Conservation (phyloP, 2,797 vertebrate species). For the Oreortyx pictus region DNA sequence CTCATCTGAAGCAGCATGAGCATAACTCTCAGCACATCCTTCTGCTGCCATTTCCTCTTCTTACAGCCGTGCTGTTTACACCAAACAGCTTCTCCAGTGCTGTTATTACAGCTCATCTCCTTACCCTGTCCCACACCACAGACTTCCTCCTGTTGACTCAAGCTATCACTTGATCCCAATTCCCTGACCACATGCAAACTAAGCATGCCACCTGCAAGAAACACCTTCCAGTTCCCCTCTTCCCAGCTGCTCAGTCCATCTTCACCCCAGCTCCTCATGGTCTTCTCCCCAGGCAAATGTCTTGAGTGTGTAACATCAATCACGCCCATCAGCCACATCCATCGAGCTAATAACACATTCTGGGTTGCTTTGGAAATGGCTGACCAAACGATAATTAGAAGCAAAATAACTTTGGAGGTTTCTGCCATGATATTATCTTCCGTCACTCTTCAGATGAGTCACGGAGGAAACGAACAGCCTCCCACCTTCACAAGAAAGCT, state of each 20-base stretch:
- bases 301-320: not conserved
- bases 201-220: accelerated
- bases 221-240: not conserved
- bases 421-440: not conserved
- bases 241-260: not conserved
- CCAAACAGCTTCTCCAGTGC: not conserved
- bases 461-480: not conserved
- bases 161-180: not conserved
- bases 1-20: not conserved
- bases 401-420: not conserved
- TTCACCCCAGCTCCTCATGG: not conserved
- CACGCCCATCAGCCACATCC: not conserved
- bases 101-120: not conserved
- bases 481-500: not conserved
- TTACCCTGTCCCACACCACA: not conserved
- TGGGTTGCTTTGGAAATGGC: not conserved
- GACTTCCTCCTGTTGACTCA: not conserved
- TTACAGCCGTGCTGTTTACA: not conserved
- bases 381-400: not conserved
- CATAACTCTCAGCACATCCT: accelerated
- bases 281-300: not conserved
- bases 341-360: not conserved
- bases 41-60: not conserved
- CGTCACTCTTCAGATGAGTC: not conserved
- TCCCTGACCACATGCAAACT: not conserved